Evolutionary conservation across 2,797 vertebrate species (phyloP).

Genomic region (Cynodonichthys magdalenae): DNA sequence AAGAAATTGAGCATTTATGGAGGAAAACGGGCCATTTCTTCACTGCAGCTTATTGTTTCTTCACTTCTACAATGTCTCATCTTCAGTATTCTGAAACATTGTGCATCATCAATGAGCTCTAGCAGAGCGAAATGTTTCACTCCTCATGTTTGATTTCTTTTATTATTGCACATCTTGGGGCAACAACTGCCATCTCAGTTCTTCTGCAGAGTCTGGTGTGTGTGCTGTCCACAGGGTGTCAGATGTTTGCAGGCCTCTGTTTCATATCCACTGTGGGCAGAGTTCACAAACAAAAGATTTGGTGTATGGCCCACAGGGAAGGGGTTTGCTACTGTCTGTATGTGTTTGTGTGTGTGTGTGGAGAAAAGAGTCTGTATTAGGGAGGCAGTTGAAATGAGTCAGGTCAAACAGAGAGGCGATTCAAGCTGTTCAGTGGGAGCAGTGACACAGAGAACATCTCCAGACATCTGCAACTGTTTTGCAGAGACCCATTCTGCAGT

Average conservation of each 20-base stretch:
- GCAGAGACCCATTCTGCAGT: constrained; percentile 50
- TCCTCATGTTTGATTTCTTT: not conserved
- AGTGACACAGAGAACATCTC: constrained; percentile 60
- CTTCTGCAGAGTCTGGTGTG: constrained; percentile 4
- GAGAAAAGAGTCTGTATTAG: constrained; percentile 15
- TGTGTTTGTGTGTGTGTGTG: constrained; percentile 20
- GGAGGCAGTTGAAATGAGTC: constrained; percentile 44
- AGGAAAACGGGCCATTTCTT: too few relatives aligned
- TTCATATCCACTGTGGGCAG: constrained; percentile 30
- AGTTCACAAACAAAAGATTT: constrained; percentile 51
- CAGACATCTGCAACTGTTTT: constrained; percentile 79
- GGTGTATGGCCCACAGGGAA: constrained; percentile 38
- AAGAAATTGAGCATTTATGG: too few relatives aligned
- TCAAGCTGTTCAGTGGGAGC: constrained; percentile 58
- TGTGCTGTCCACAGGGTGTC: constrained; percentile 15
- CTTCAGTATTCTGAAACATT: too few relatives aligned
- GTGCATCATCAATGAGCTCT: too few relatives aligned
- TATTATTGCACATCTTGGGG: constrained; percentile 21
- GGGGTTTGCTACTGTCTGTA: constrained; percentile 36
- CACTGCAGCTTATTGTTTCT: too few relatives aligned
- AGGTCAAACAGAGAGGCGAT: constrained; percentile 65
- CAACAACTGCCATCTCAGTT: constrained; percentile 13
- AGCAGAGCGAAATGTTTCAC: too few relatives aligned
- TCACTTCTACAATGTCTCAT: too few relatives aligned
- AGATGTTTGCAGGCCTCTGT: constrained; percentile 34